Percentiles rank a stretch among this genome's conserved stretches.
phyloP scores from a whole-genome alignment of 2,888 invertebrate genomes.

The Ceramica pisi region DNA sequence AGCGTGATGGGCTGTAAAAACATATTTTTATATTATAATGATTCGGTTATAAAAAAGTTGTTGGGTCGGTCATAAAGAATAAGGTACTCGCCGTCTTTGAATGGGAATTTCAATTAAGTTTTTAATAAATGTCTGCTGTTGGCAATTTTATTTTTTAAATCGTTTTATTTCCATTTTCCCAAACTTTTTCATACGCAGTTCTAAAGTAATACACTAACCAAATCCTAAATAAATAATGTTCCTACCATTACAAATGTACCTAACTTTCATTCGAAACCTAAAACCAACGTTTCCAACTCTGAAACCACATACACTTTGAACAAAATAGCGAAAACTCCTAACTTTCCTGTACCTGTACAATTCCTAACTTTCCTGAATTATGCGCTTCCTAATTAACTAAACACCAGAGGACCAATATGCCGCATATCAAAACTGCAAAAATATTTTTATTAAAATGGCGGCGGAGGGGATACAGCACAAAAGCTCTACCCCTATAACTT shows the following conservation, averaged over 20 bases:
- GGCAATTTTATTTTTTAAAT: neutral
- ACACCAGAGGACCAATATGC: constrained; percentile 1
- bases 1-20: constrained; percentile 10
- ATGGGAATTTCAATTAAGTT: neutral
- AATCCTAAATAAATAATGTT: constrained; percentile 13
- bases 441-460: too few species aligned
- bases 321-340: neutral
- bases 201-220: neutral
- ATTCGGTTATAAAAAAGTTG: constrained; percentile 23
- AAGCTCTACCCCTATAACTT: too few species aligned
- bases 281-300: constrained; percentile 10
- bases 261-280: constrained; percentile 5
- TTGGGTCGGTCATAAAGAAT: constrained; percentile 5
- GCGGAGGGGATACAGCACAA: too few species aligned
- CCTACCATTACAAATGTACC: constrained; percentile 2
- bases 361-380: constrained; percentile 13
- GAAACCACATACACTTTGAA: constrained; percentile 14
- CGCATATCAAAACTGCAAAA: too few species aligned
- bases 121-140: neutral
- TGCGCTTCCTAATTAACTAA: constrained; percentile 9
- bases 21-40: constrained; percentile 11
- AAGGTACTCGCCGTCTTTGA: neutral
- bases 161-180: neutral
- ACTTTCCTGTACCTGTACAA: constrained; percentile 6
- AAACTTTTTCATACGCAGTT: neutral